Base-by-base conservation (phyloP, 2,888 invertebrate species). In the Emmelina monodactyla region DNA sequence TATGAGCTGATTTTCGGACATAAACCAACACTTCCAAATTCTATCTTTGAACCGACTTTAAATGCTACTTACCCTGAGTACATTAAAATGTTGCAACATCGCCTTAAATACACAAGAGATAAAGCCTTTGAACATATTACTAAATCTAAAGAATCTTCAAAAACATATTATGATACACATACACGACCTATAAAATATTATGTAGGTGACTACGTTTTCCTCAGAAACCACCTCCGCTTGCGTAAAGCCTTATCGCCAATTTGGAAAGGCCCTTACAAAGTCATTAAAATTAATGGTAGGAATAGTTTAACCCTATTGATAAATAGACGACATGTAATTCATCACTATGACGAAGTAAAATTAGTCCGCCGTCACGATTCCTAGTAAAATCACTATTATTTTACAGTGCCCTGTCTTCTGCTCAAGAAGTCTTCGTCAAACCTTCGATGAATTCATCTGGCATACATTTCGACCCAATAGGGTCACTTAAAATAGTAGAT, bases 1-100 rank as follows among this genome's bases (percentile, higher is more conserved):
- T 49, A 45, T 35, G 56, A 60, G 42, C 34, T 58, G 37, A 28
- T 56, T 3, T 60, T 51, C 36, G 57, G 54, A 4, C 39, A 43
- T 32, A 50, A 49, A 38, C 46, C 56, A 4, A 33, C 13, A 2
- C 28, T 55, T 15, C 39, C 39, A 11, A 25, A 11, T 16, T 39
- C 39, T 1, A 36, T 34, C 25, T 22, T 13, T 25, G 16, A 25
- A 15, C 4, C 13, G 22, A 2, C 4, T 7, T 12, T 3, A 1
- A 31, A 34, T 16, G 34, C 29, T 12, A 39, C 39, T 4, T 41
- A 44, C 33, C 42, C 44, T 1, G 52, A 51, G 12, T 59, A 58
- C 36, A 31, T 50, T 4, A 33, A 44, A 28, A 41, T 46, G 32
- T 33, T 56, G 15, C 40, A 53, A 35, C 42, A 51, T 25, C 40